A percentile compares a stretch with the other conserved stretches of the same genome.
Conservation (phyloP, 2,888 invertebrate genomes). For the Drosophila borealis region DNA sequence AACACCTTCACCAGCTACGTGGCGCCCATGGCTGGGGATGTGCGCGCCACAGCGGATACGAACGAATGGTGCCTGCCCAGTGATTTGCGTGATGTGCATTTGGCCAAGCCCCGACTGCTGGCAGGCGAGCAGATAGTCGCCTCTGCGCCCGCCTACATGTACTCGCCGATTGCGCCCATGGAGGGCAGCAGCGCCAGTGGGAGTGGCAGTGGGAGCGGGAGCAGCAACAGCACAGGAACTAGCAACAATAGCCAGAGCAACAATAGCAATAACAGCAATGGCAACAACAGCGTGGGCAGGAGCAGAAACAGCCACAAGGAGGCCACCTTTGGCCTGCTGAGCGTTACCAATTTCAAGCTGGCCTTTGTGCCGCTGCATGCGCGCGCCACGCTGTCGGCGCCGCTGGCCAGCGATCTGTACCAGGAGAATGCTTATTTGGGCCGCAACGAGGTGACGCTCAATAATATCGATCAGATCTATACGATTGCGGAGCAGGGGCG, state of each 20-base stretch:
- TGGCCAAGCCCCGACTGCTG: slow-evolving; percentile 76
- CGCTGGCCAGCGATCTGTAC: slow-evolving; percentile 61
- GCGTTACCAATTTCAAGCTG: slow-evolving; percentile 96
- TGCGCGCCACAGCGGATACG: slow-evolving; percentile 63
- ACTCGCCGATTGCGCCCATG: slow-evolving; percentile 87
- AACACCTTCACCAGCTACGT: slow-evolving; percentile 83
- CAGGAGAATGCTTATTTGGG: slow-evolving; percentile 84
- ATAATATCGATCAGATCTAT: slow-evolving; percentile 84
- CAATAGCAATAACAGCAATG: slow-evolving; percentile 86
- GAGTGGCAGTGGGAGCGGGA: slow-evolving; percentile 83
- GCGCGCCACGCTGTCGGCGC: slow-evolving; percentile 30
- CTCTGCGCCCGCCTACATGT: slow-evolving; percentile 94
- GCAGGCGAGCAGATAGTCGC: slow-evolving; percentile 90
- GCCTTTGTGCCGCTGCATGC: slow-evolving; percentile 90
- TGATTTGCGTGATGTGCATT: slow-evolving; percentile 78
- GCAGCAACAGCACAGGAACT: slow-evolving; percentile 73
- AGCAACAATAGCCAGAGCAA: slow-evolving; percentile 86
- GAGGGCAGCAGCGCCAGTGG: slow-evolving; percentile 86
- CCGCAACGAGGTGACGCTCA: slow-evolving; percentile 84
- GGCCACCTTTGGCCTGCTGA: slow-evolving; percentile 92
- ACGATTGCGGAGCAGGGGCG: slow-evolving; percentile 80
- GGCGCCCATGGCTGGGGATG: slow-evolving; percentile 76
- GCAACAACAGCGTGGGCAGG: slow-evolving; percentile 25
- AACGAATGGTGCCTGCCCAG: slow-evolving; percentile 81
- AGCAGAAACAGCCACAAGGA: slow-evolving; percentile 85